Percentiles rank a stretch among this genome's conserved stretches.
Conservation (phyloP, 2,888 invertebrate genomes). For the Idaea aversata region DNA sequence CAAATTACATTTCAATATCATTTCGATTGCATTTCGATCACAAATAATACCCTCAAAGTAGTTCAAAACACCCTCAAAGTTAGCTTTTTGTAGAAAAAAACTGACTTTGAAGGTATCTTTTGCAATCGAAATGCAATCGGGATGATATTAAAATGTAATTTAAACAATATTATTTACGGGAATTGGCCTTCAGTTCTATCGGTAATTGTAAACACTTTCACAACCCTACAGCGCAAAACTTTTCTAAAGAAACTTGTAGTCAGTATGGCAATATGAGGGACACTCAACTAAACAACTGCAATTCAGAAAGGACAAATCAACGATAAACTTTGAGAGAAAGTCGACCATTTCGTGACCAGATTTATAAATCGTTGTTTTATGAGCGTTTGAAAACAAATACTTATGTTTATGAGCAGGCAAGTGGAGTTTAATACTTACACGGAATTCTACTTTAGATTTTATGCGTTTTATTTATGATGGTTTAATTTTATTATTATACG, state of each 20-base stretch:
- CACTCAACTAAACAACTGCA: slow-evolving; percentile 21
- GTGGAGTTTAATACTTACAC: neutral
- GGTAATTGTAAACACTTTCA: neutral
- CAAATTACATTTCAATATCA: no score
- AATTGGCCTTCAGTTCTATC: no score
- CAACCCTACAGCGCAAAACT: slow-evolving; percentile 10
- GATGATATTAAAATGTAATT: no score
- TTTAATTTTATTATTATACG: neutral
- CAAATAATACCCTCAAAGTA: no score
- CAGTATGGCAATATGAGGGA: slow-evolving; percentile 23
- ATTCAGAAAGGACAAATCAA: slow-evolving; percentile 10
- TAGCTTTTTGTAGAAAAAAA: no score
- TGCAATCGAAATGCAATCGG: no score
- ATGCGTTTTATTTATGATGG: neutral
- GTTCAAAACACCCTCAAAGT: no score
- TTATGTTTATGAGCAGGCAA: neutral
- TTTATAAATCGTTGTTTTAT: neutral
- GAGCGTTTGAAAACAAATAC: neutral
- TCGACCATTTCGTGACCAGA: neutral
- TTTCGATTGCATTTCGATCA: no score
- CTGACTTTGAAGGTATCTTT: no score
- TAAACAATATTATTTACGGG: no score
- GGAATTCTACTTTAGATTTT: neutral
- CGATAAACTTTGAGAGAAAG: neutral
- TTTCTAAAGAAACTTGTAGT: slow-evolving; percentile 11